Evolutionary conservation across 2,797 vertebrate genomes (phyloP).

Genomic region (Coregonus suidteri): DNA sequence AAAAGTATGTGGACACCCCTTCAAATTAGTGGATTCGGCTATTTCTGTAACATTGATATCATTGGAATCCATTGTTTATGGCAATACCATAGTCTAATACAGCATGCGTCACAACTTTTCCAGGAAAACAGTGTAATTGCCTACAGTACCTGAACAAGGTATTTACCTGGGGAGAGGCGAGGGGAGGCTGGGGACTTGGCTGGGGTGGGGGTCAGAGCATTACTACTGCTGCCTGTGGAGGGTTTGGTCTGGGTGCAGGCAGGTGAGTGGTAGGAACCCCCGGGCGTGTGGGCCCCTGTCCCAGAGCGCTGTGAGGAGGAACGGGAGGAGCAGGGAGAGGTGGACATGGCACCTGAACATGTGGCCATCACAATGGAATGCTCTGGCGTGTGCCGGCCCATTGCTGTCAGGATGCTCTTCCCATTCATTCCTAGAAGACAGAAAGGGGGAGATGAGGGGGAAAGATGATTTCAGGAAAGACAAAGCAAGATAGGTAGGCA

Average conservation of each 20-base stretch:
- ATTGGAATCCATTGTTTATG: no score
- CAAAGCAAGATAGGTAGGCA: not conserved
- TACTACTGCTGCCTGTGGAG: constrained; percentile 59
- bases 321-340: constrained; percentile 80
- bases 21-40: no score
- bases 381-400: constrained; percentile 73
- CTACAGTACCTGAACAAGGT: not conserved
- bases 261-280: constrained; percentile 65
- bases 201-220: constrained; percentile 70
- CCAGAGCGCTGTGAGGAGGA: constrained; percentile 83
- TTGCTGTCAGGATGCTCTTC: constrained; percentile 75
- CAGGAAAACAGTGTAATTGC: not conserved
- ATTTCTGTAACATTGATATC: no score
- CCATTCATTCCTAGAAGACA: constrained; percentile 77
- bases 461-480: not conserved
- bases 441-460: not conserved
- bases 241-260: constrained; percentile 57
- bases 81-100: no score
- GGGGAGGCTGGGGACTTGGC: constrained; percentile 71
- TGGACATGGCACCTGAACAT: constrained; percentile 57
- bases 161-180: constrained; percentile 72
- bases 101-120: no score
- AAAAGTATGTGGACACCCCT: no score
- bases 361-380: constrained; percentile 59
- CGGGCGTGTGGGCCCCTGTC: constrained; percentile 65